phyloP scores from a whole-genome alignment of 2,113 vertebrate genomes.

The Ptychochromis oligacanthus region DNA sequence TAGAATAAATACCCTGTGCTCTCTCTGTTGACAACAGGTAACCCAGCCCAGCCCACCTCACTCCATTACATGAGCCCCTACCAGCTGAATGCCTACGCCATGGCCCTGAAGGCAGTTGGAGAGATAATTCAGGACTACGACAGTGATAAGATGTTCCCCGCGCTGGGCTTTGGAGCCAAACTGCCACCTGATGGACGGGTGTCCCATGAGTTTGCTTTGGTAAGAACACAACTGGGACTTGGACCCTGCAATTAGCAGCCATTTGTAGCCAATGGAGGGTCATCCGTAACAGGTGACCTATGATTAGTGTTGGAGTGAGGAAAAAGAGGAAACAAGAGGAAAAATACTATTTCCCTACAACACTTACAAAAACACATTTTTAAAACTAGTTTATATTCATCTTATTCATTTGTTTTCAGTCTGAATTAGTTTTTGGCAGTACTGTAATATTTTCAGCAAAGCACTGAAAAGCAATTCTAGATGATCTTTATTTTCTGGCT shows the following conservation, averaged over 20 bases:
- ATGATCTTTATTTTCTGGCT: not conserved
- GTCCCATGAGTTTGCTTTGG: constrained; percentile 97
- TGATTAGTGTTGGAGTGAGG: not conserved
- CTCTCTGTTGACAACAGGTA: constrained; percentile 80
- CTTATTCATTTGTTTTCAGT: not conserved
- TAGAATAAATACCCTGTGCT: not conserved
- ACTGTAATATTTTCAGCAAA: too few relatives aligned
- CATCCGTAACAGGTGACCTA: not conserved
- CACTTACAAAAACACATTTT: not conserved
- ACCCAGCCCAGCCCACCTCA: constrained; percentile 95
- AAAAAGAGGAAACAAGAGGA: not conserved
- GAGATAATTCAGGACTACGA: constrained; percentile 99
- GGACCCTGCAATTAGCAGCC: not conserved
- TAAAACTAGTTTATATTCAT: not conserved
- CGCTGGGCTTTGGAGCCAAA: constrained; percentile 95
- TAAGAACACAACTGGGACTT: constrained; percentile 67
- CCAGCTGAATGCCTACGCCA: constrained; percentile 94
- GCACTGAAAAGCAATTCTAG: not conserved
- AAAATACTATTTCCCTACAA: not conserved
- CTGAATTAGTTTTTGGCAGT: not conserved
- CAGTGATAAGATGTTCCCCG: constrained; percentile 99
- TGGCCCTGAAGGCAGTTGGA: constrained; percentile 96
- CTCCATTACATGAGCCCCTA: constrained; percentile 98
- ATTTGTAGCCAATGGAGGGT: not conserved
- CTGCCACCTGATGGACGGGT: constrained; percentile 95